Evolutionary conservation across 2,113 vertebrate genomes (phyloP).

Genomic region (Actenoides lindsayi): DNA sequence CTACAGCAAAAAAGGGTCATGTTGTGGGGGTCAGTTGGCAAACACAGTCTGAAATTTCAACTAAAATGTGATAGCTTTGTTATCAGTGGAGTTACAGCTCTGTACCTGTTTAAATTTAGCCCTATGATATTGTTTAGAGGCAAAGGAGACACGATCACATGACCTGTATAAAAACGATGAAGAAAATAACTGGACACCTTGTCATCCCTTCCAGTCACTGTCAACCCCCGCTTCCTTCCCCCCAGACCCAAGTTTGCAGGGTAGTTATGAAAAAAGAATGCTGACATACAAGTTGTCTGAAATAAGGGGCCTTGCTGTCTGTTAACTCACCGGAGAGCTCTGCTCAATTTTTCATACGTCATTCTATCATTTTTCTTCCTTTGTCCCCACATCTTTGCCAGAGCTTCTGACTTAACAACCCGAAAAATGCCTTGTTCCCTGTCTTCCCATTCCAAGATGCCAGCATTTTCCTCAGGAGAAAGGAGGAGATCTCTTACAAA

Average conservation of each 20-base stretch:
- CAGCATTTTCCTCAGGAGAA: constrained; percentile 69
- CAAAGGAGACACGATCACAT: no score
- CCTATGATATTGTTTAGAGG: background rate
- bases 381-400: constrained; percentile 75
- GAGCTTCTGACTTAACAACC: constrained; percentile 75
- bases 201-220: no score
- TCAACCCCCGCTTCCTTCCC: no score
- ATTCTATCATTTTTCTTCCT: constrained; percentile 78
- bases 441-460: constrained; percentile 75
- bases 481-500: constrained; percentile 74
- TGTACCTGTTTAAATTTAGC: background rate
- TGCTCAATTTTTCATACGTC: constrained; percentile 74
- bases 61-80: background rate
- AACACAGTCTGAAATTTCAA: background rate
- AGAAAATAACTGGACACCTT: no score
- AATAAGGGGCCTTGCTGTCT: background rate
- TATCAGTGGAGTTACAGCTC: background rate
- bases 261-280: background rate
- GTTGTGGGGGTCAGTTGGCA: background rate
- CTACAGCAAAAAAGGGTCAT: background rate
- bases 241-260: background rate
- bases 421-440: constrained; percentile 71
- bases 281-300: background rate
- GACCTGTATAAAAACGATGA: no score
- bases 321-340: constrained; percentile 63